A percentile compares a stretch with the other conserved stretches of the same genome.
These are phyloP conservation scores for Silurus aristotelis DNA, from an alignment of 2,797 vertebrate genomes.

Conservation along the genomic window DNA sequence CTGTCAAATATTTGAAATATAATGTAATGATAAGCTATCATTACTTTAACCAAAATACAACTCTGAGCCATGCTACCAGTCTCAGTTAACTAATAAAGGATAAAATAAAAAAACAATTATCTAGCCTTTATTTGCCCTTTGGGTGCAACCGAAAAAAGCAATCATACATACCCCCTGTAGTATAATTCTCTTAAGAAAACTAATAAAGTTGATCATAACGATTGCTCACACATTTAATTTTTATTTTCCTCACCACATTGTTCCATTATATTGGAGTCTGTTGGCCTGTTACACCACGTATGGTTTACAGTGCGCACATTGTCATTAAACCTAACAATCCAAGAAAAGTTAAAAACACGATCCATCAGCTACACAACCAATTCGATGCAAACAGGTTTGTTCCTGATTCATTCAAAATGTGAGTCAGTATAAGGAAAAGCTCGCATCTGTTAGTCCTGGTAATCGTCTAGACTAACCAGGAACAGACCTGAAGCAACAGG, in stretches of 20 bases:
- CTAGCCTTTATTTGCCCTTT: neutral
- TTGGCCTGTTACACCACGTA: conserved; percentile 25
- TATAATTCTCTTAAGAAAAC: neutral
- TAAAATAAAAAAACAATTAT: neutral
- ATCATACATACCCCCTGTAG: neutral
- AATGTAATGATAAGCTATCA: neutral
- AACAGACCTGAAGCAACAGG: neutral
- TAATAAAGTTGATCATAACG: neutral
- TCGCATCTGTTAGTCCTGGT: conserved; percentile 2
- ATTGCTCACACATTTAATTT: neutral
- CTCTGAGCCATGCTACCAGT: neutral
- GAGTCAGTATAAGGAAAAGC: neutral
- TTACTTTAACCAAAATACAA: neutral
- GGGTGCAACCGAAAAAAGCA: neutral
- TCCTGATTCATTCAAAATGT: neutral
- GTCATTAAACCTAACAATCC: conserved; percentile 18
- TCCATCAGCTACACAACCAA: conserved; percentile 2
- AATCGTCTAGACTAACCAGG: neutral
- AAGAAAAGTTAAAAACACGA: neutral
- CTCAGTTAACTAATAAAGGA: neutral
- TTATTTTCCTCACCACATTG: neutral
- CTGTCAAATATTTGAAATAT: too few relatives aligned
- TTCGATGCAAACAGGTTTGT: neutral
- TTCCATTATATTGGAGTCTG: conserved; percentile 3
- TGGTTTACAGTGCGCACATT: conserved; percentile 13